phyloP scores from a whole-genome alignment of 1,140 invertebrate species.

The Papilio xuthus region DNA sequence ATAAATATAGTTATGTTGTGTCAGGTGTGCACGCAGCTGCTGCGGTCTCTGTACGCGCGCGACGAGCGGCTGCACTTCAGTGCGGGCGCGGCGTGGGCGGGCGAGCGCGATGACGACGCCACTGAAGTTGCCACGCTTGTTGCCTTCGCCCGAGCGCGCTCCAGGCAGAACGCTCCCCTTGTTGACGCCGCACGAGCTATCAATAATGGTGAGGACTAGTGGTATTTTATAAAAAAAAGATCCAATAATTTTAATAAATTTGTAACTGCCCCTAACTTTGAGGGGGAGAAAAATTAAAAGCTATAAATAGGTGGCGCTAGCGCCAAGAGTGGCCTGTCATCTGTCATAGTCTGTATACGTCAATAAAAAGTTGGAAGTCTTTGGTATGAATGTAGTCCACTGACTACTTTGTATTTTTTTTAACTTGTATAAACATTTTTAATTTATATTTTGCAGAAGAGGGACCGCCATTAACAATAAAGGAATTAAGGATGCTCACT shows the following conservation, averaged over 20 bases:
- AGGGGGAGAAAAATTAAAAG: too few species aligned
- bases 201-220: slow-evolving; percentile 2
- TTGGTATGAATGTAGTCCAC: too few species aligned
- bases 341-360: too few species aligned
- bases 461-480: slow-evolving; percentile 92
- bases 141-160: slow-evolving; percentile 49
- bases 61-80: slow-evolving; percentile 84
- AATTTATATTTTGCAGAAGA: slow-evolving; percentile 72
- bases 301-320: too few species aligned
- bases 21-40: slow-evolving; percentile 86
- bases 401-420: too few species aligned
- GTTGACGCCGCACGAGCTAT: slow-evolving; percentile 40
- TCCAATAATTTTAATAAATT: too few species aligned
- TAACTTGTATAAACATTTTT: too few species aligned
- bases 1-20: background rate
- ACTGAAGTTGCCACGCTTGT: slow-evolving; percentile 52
- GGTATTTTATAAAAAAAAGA: too few species aligned
- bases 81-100: slow-evolving; percentile 58
- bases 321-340: too few species aligned
- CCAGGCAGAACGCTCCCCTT: slow-evolving; percentile 44
- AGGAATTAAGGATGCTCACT: slow-evolving; percentile 93
- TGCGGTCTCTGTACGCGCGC: slow-evolving; percentile 91
- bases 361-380: too few species aligned
- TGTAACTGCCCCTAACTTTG: too few species aligned
- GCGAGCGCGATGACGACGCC: slow-evolving; percentile 48